A percentile compares a stretch with the other conserved stretches of the same genome.
Conservation (phyloP, 2,113 vertebrate genomes). For the Hypanus sabinus region DNA sequence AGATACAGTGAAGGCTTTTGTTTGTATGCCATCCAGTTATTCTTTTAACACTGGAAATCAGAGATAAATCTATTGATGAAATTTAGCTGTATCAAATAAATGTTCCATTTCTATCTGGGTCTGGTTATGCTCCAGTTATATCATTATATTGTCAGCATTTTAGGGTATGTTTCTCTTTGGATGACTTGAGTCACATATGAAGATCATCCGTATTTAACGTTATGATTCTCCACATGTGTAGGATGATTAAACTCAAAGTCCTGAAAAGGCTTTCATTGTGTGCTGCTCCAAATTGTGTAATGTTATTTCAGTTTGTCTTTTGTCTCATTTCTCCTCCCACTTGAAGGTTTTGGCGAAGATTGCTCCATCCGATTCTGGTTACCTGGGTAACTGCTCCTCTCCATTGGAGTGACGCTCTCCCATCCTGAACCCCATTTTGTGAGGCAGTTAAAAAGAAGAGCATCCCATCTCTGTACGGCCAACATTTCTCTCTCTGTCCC, state of each 20-base stretch:
- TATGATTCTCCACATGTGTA: background rate
- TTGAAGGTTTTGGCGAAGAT: constrained; percentile 70
- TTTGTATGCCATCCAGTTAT: too few species aligned
- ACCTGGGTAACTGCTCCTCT: constrained; percentile 70
- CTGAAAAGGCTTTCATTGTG: background rate
- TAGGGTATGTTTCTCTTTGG: background rate
- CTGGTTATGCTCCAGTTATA: background rate
- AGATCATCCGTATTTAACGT: background rate
- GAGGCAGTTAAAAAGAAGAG: constrained; percentile 52
- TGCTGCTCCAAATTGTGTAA: background rate
- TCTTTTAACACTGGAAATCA: background rate
- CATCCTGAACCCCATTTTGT: constrained; percentile 56
- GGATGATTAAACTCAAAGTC: background rate
- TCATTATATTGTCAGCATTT: background rate
- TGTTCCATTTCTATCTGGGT: background rate
- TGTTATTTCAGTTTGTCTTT: constrained; percentile 19
- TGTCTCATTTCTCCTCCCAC: constrained; percentile 65
- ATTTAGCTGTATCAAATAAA: background rate
- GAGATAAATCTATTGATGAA: background rate
- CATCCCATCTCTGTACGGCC: constrained; percentile 38
- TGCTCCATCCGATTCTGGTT: constrained; percentile 63
- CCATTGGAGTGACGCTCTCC: constrained; percentile 53
- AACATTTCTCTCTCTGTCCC: background rate
- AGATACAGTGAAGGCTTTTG: too few species aligned
- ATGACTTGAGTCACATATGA: background rate